Evolutionary conservation across 2,113 vertebrate genomes (phyloP).

Genomic region (Phalacrocorax carbo): DNA sequence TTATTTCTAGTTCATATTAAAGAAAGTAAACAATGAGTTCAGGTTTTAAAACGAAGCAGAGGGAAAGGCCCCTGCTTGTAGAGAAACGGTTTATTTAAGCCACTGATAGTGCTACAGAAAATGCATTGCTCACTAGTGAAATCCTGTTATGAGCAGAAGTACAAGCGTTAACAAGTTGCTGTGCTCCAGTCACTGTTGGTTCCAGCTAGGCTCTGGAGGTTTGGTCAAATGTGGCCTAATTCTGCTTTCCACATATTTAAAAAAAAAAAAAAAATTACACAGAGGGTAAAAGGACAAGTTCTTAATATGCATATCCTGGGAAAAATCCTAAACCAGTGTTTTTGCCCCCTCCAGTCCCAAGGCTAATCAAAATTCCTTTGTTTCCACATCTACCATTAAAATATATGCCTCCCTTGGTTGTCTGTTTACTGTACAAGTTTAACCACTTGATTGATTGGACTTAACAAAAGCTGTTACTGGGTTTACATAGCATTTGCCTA

Average conservation of each 20-base stretch:
- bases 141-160: conserved; percentile 5
- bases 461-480: not conserved
- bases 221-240: conserved; percentile 63
- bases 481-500: not conserved
- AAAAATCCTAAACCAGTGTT: conserved; percentile 62
- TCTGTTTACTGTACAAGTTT: conserved; percentile 50
- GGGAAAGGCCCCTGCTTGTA: conserved; percentile 10
- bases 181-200: not conserved
- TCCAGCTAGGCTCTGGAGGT: conserved; percentile 37
- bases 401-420: conserved; percentile 39
- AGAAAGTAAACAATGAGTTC: conserved; percentile 19
- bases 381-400: conserved; percentile 56
- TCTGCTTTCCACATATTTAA: conserved; percentile 64
- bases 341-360: conserved; percentile 46
- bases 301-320: conserved; percentile 58
- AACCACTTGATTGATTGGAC: conserved; percentile 4
- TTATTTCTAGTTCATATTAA: conserved; percentile 35
- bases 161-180: conserved; percentile 43
- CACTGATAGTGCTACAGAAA: not conserved
- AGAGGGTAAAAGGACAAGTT: conserved; percentile 65
- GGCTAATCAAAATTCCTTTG: conserved; percentile 63
- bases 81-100: conserved; percentile 1
- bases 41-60: not conserved
- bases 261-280: conserved; percentile 35
- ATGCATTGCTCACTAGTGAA: not conserved